These are phyloP conservation scores for Xylota sylvarum DNA, from an alignment of 2,888 invertebrate species.

Conservation along the genomic window DNA sequence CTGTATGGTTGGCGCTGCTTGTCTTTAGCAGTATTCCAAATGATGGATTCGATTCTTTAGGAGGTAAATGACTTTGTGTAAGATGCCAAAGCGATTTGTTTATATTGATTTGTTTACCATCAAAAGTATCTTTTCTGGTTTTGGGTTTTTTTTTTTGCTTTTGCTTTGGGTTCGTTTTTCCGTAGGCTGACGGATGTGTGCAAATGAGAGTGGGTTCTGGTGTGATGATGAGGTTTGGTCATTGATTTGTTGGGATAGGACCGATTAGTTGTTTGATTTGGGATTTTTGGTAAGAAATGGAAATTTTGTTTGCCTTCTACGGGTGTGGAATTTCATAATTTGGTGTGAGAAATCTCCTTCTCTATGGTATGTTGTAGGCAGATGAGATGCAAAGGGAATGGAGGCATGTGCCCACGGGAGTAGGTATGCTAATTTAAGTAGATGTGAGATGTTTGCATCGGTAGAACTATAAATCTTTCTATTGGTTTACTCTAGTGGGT, in stretches of 20 bases:
- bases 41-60: slow-evolving; percentile 23
- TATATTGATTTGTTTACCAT: slow-evolving; percentile 47
- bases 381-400: too few relatives aligned
- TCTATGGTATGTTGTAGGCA: not conserved
- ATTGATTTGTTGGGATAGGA: slow-evolving; percentile 45
- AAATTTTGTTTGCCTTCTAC: slow-evolving; percentile 9
- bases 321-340: slow-evolving; percentile 18
- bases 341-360: slow-evolving; percentile 9
- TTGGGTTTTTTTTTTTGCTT: not conserved
- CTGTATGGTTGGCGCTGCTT: not conserved
- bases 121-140: slow-evolving; percentile 41
- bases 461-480: too few relatives aligned
- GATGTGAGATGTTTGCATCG: too few relatives aligned
- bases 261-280: slow-evolving; percentile 4
- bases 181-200: slow-evolving; percentile 12
- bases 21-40: not conserved
- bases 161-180: slow-evolving; percentile 1
- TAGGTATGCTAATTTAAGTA: too few relatives aligned
- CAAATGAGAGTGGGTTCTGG: slow-evolving; percentile 8
- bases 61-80: slow-evolving; percentile 42
- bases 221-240: slow-evolving; percentile 25
- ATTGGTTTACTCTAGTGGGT: too few relatives aligned
- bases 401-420: too few relatives aligned
- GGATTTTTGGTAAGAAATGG: not conserved
- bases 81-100: slow-evolving; percentile 40